phyloP scores from a whole-genome alignment of 2,888 invertebrate genomes.

The Phalera bucephala region DNA sequence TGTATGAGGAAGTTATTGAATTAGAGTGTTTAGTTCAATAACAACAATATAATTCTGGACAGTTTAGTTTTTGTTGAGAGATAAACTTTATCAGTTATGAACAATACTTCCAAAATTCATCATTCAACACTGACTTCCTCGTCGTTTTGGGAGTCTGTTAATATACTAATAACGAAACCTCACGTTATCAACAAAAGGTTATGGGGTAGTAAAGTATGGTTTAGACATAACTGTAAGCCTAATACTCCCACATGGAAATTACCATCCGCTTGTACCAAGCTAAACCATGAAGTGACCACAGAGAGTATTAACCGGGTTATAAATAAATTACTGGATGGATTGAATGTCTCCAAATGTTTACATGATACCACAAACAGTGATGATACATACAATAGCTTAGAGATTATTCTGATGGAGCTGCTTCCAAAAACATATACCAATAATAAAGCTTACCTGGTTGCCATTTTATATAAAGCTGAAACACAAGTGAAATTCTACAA shows the following conservation, averaged over 20 bases:
- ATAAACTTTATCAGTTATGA: too few species aligned
- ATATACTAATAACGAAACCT: slow-evolving; percentile 68
- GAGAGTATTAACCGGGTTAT: slow-evolving; percentile 28
- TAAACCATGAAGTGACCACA: slow-evolving; percentile 20
- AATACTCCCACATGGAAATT: slow-evolving; percentile 18
- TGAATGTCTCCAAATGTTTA: slow-evolving; percentile 19
- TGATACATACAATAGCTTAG: slow-evolving; percentile 18
- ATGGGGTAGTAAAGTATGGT: slow-evolving; percentile 75
- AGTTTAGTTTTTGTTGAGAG: too few species aligned
- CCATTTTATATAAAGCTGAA: slow-evolving; percentile 61
- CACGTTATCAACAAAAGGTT: slow-evolving; percentile 89
- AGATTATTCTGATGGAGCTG: slow-evolving; percentile 57
- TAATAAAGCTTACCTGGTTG: slow-evolving; percentile 57
- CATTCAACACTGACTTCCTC: background rate
- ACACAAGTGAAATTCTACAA: slow-evolving; percentile 70
- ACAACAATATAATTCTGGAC: too few species aligned
- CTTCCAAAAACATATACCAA: slow-evolving; percentile 61
- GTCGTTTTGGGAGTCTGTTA: background rate
- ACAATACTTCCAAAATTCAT: slow-evolving; percentile 7
- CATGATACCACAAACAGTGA: background rate
- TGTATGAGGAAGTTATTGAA: too few species aligned
- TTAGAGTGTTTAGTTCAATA: too few species aligned
- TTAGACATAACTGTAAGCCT: slow-evolving; percentile 28
- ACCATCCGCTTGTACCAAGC: slow-evolving; percentile 21
- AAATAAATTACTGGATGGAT: slow-evolving; percentile 19